Evolutionary conservation across 2,888 invertebrate species (phyloP), one percentile per base, ranked within the genome.

Genomic region (Morinoia aosen): DNA sequence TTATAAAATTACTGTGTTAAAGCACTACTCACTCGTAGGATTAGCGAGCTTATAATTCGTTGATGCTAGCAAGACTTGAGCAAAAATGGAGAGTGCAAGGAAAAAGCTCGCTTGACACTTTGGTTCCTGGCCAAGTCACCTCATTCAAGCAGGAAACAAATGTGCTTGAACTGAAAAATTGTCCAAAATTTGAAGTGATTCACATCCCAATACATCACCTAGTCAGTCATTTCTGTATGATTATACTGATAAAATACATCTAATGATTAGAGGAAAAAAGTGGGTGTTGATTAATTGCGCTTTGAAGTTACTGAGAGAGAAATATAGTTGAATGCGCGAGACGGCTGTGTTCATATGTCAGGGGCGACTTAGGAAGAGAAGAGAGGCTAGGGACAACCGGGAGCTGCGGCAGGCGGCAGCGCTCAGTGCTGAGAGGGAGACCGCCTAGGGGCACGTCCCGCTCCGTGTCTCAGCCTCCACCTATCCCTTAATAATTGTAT

Each of bases 361-460:
- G 76, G 19, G 39, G 39, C 90, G 3, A 40, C 90, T 90, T 39
- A 90, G 90, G 48, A 90, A 90, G 48, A 90, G 40, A 5, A 40
- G 14, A 90, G 14, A 10, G 48, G 39, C 40, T 16, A 90, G 90
- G 90, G 48, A 48, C 90, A 90, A 12, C 93, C 57, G 56, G 48
- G 93, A 93, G 93, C 93, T 93, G 93, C 56, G n/a, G 57, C 93
- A 33, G 93, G 57, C 93, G 93, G 93, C n/a, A 48, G 93, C 93
- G 7, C 57, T 33, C 93, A 93, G 93, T 93, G 93, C 93, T 57
- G 93, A 57, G 57, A 39, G 93, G 93, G 93, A 57, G 57, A 33
- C 93, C 25, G 93, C 93, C 33, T 33, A 7, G 48, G 57, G 93
- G 93, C 93, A 93, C 58, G 48, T 93, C 57, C 58, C 93, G 57